Base-by-base conservation (phyloP, 2,888 invertebrate species). In the Pollenia angustigena region DNA sequence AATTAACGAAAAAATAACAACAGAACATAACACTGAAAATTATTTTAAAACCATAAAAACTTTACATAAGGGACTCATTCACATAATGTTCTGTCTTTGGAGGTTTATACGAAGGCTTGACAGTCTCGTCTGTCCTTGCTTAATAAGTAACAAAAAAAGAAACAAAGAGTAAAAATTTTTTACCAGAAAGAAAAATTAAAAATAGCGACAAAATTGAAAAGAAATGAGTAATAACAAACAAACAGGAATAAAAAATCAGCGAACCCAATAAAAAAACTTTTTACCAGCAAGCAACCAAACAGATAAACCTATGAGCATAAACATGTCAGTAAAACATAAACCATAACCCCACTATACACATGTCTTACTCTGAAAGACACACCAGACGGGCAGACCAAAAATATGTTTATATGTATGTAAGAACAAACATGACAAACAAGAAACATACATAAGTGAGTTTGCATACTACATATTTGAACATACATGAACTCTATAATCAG, bases 21-120 rank as follows among this genome's bases (percentile, higher is more conserved):
- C 16, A 71, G 1, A 54, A 46, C 14, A 71, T 14, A 56, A 50
- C 23, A n/a, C 46, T 52, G 71, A 42, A 81, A 74, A 81, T 85
- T 54, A 81, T 78, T 85, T 81, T 78, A 71, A 83, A 83, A 83
- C 79, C 80, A 83, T 82, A 80, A 71, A 86, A 80, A 58, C 32
- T 56, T 18, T 48, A 68, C 82, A 82, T 71, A 62, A 68, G 79
- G 79, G 75, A 80, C 75, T 75, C 79, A 80, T 83, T 83, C 58
- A 71, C 46, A 71, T 52, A 75, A 69, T 71, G 64, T 81, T 50
- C 12, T 66, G 66, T n/a, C 66, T 64, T 79, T 74, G 54, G 42
- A 56, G 71, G 54, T 74, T 66, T 50, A 16, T 46, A 69, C 69
- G 11, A 48, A 48, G 58, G 68, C 50, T 60, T 18, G 7, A n/a